phyloP scores from a whole-genome alignment of 2,113 vertebrate genomes.

The Coptodon bakossiorum region DNA sequence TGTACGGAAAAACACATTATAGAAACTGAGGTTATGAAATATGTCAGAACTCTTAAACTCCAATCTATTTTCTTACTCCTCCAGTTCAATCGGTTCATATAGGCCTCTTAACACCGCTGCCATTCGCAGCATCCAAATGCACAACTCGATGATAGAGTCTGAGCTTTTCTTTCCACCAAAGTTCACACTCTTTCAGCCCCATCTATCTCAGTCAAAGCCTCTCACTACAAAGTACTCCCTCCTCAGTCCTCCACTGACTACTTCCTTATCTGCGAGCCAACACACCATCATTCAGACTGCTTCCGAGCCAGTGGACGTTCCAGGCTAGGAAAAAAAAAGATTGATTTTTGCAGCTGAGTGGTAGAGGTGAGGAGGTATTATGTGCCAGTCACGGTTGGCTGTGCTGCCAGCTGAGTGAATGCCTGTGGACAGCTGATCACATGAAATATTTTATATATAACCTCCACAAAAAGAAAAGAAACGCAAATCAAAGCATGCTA shows the following conservation, averaged over 20 bases:
- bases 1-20: background rate
- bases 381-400: constrained; percentile 31
- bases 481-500: background rate
- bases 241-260: constrained; percentile 16
- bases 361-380: constrained; percentile 27
- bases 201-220: constrained; percentile 37
- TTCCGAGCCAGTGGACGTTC: constrained; percentile 2
- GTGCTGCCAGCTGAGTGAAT: background rate
- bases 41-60: background rate
- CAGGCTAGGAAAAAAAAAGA: background rate
- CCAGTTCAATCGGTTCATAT: background rate
- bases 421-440: background rate
- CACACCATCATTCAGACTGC: constrained; percentile 31
- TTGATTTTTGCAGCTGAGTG: constrained; percentile 27
- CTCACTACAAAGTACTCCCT: constrained; percentile 6
- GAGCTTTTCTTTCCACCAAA: background rate
- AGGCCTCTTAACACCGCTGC: background rate
- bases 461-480: background rate
- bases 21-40: background rate
- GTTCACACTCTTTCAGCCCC: constrained; percentile 22
- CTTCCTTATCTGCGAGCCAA: constrained; percentile 44
- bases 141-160: background rate
- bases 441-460: background rate
- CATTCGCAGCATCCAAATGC: background rate
- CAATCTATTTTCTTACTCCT: background rate